phyloP scores from a whole-genome alignment of 2,888 invertebrate species.

The Protula sp. region DNA sequence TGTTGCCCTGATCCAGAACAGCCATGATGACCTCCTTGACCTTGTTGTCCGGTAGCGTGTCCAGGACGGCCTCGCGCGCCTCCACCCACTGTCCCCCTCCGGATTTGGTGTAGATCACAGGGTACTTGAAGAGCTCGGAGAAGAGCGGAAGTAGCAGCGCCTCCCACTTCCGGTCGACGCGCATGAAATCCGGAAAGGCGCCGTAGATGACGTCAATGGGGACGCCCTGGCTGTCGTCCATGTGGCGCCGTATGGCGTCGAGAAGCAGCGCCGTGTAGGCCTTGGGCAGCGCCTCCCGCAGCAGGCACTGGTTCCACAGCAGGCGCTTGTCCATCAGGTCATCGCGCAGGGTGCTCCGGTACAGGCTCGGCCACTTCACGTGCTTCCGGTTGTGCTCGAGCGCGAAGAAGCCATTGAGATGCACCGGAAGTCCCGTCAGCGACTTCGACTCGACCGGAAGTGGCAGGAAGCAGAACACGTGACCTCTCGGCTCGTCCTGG shows the following conservation, averaged over 20 bases:
- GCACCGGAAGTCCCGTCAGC: slow-evolving; percentile 45
- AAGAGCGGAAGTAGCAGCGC: slow-evolving; percentile 16
- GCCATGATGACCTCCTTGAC: not conserved
- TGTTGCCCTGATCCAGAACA: slow-evolving; percentile 22
- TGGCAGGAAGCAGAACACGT: slow-evolving; percentile 47
- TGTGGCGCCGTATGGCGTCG: slow-evolving; percentile 18
- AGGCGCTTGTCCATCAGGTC: slow-evolving; percentile 33
- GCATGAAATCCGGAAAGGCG: slow-evolving; percentile 20
- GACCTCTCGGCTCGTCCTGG: slow-evolving; percentile 24
- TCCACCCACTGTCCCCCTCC: slow-evolving; percentile 15
- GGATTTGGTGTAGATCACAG: slow-evolving; percentile 16
- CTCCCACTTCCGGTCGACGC: slow-evolving; percentile 21
- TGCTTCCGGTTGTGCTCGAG: slow-evolving; percentile 38
- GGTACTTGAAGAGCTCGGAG: slow-evolving; percentile 17
- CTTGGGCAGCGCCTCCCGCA: slow-evolving; percentile 38
- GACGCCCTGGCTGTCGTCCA: not conserved
- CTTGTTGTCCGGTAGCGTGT: slow-evolving; percentile 8
- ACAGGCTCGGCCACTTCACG: slow-evolving; percentile 21
- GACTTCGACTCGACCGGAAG: slow-evolving; percentile 34
- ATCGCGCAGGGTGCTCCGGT: slow-evolving; percentile 12
- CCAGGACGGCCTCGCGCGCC: slow-evolving; percentile 18
- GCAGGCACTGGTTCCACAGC: slow-evolving; percentile 40
- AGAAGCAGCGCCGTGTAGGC: slow-evolving; percentile 29
- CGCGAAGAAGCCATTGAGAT: slow-evolving; percentile 46
- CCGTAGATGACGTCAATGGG: slow-evolving; percentile 19